Base-by-base conservation (phyloP, 2,113 vertebrate genomes). In the Hippocampus abdominalis region DNA sequence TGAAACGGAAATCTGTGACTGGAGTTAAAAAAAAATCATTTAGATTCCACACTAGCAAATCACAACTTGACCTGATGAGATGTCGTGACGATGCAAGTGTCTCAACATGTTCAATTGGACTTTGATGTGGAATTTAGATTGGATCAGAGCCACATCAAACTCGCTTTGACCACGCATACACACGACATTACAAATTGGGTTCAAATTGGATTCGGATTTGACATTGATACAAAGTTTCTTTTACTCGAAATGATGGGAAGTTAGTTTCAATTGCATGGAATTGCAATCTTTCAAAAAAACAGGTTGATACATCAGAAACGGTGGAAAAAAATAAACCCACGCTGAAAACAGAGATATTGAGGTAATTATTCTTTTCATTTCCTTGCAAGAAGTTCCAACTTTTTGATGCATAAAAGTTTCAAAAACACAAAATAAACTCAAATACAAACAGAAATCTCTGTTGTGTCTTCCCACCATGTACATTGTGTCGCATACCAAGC, bases 241-340 rank as follows among this genome's bases (percentile, higher is more conserved):
- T n/a, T 2, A 15, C 18, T 7, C 0, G 13, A 42, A 42, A 25
- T 54, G 21, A 11, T 11, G 10, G 8, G 20, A n/a, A n/a, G 32
- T 6, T 36, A 36, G 32, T 36, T 36, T 36, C 32, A 36, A 36
- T 36, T 36, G 32, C 32, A 36, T 6, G 32, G 32, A 36, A 36
- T 36, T 36, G 32, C 32, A 36, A 1, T 36, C 32, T 36, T 36
- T 36, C 5, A 64, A 8, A 42, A 42, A n/a, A 42, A 11, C 13
- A n/a, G 21, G 61, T 25, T 64, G 21, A 16, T 13, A 64, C 39
- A 64, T 44, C 39, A 63, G 40, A 42, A 40, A 23, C 54, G 4
- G n/a, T 56, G 4, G 8, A 40, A 23, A 25, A 64, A 63, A 63
- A 63, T 63, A 42, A 63, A 63, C 61, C 61, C 61, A 64, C 61